Evolutionary conservation across 64 coral and sea anemone species (phyloP).

Genomic region (Pocillopora verrucosa): DNA sequence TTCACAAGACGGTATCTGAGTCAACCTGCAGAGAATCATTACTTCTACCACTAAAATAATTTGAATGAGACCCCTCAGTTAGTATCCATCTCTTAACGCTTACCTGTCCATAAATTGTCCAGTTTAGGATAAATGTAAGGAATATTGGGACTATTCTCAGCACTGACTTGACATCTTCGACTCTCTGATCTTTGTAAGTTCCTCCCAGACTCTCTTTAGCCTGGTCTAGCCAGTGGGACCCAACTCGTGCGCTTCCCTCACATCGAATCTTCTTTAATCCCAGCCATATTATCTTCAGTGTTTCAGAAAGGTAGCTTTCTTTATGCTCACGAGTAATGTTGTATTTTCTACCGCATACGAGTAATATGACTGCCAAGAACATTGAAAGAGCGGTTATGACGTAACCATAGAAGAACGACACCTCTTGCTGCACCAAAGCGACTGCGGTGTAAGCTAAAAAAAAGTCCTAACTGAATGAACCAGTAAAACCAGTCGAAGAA

Average conservation of each 20-base stretch:
- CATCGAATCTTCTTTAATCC: conserved; percentile 42
- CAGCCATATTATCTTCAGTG: conserved; percentile 65
- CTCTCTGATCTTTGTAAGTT: conserved; percentile 38
- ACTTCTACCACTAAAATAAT: too few species aligned
- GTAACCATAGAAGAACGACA: conserved; percentile 77
- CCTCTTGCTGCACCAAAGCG: conserved; percentile 57
- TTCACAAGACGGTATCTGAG: too few species aligned
- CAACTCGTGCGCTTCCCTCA: not conserved
- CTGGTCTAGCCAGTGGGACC: conserved; percentile 55
- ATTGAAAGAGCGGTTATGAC: conserved; percentile 69
- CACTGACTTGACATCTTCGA: conserved; percentile 70
- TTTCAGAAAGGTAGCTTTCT: conserved; percentile 47
- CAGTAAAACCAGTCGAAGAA: conserved; percentile 85
- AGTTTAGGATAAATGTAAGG: conserved; percentile 54
- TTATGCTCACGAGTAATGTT: conserved; percentile 55
- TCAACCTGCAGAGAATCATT: not conserved
- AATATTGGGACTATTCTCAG: conserved; percentile 71
- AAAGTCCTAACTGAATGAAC: conserved; percentile 72
- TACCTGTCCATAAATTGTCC: conserved; percentile 80
- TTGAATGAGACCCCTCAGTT: not conserved
- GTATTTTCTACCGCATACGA: conserved; percentile 50
- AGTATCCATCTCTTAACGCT: too few species aligned
- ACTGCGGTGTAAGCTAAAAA: conserved; percentile 69
- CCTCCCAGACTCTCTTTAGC: conserved; percentile 41
- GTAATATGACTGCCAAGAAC: conserved; percentile 57